Evolutionary conservation across 2,888 invertebrate genomes (phyloP).

Genomic region (Eucera pruinosa): DNA sequence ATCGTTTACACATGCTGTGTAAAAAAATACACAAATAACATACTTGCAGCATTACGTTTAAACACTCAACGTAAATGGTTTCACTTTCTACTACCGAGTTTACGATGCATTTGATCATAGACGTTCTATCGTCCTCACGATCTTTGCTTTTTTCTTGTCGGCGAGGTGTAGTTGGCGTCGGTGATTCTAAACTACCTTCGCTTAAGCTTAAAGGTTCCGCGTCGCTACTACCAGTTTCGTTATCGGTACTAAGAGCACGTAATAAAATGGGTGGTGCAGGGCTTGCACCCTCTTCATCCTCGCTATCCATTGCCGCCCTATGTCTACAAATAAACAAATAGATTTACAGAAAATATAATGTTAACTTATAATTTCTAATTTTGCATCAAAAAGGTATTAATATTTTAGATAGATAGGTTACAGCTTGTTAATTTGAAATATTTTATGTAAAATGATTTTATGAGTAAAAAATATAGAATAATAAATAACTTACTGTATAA

Average conservation of each 20-base stretch:
- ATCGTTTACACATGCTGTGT: not conserved
- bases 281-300: conserved; percentile 82
- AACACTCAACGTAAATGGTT: conserved; percentile 94
- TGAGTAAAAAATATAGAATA: no score
- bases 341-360: not conserved
- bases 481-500: conserved; percentile 89
- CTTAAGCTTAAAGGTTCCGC: conserved; percentile 83
- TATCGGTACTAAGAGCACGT: conserved; percentile 82
- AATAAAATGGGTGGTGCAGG: conserved; percentile 82
- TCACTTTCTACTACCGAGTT: conserved; percentile 96
- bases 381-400: no score
- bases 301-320: conserved; percentile 82
- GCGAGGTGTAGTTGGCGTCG: conserved; percentile 82
- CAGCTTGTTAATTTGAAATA: no score
- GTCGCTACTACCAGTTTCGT: conserved; percentile 83
- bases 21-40: conserved; percentile 54
- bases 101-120: conserved; percentile 95
- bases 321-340: conserved; percentile 73
- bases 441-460: no score
- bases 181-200: conserved; percentile 83
- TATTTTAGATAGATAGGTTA: no score
- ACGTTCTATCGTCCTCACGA: conserved; percentile 91
- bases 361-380: no score
- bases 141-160: conserved; percentile 85
- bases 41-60: conserved; percentile 95